Evolutionary conservation across 1,140 invertebrate genomes (phyloP), one percentile per base, ranked within the genome.

Genomic region (Liolophura sinensis): DNA sequence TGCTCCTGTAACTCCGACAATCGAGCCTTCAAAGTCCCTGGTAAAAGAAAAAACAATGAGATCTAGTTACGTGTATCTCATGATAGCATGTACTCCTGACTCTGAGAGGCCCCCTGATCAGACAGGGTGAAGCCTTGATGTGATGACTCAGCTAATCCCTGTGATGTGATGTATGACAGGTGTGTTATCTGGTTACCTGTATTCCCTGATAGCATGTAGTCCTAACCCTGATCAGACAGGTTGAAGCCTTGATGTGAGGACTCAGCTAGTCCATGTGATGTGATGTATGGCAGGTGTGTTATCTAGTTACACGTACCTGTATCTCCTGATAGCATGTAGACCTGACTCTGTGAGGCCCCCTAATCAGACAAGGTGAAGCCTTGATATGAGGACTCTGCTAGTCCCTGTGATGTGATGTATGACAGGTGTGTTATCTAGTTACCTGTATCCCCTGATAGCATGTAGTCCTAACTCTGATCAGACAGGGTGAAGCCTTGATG

Each of bases 1-100:
- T 77, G 76, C 60, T 74, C 65, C n/a, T 69, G 71, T 22, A 77
- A 51, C 46, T 77, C 76, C 9, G 66, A 65, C 14, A 77, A 57
- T 54, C 73, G 73, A 15, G 69, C 70, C 46, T 72, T 70, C 11
- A 77, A 61, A 24, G 72, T 73, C 48, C 63, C 73, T 75, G 52
- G 31, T 40, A 14, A 61, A 65, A 67, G 9, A 31, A 47, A 48
- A 50, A 51, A 63, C 11, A 11, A 20, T 40, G 18, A 60, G 5
- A 47, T 15, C 54, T n/a, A 51, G 24, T 22, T 40, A 48, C 3
- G 0, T 31, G 49, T 22, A 1, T 48, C 22, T 22, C 12, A 7
- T 59, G 12, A 27, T 24, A 4, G 25, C 20, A 52, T 24, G 59
- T 12, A 31, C 7, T 27, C 22, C 61, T 59, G 6, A 54, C 16